phyloP scores from a whole-genome alignment of 1,140 invertebrate genomes.

The Bombus consobrinus region DNA sequence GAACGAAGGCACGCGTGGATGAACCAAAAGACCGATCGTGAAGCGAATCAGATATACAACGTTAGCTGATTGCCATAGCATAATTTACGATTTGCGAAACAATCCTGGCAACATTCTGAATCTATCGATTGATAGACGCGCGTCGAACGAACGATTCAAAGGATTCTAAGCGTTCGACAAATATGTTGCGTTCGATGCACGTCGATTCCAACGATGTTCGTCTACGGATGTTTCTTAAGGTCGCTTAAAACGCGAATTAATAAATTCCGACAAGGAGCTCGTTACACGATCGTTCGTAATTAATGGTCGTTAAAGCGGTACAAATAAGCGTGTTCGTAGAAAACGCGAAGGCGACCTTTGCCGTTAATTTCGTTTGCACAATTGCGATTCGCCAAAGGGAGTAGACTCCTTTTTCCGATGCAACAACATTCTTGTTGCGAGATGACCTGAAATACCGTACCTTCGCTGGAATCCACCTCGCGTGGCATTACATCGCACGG shows the following conservation, averaged over 20 bases:
- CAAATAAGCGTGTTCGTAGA: not conserved
- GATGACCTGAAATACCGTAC: slow-evolving; percentile 43
- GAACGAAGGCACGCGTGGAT: too few relatives aligned
- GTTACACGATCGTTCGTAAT: not conserved
- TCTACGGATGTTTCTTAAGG: not conserved
- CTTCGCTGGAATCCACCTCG: slow-evolving; percentile 33
- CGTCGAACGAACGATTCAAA: not conserved
- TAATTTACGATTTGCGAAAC: not conserved
- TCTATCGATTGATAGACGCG: too few relatives aligned
- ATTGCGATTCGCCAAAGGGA: slow-evolving; percentile 35
- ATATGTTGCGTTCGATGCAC: not conserved
- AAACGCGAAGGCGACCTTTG: slow-evolving; percentile 27
- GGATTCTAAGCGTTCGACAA: not conserved
- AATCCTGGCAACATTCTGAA: not conserved
- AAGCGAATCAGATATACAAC: not conserved
- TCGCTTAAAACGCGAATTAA: not conserved
- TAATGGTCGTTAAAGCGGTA: not conserved
- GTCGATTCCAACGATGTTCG: not conserved
- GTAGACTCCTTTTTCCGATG: not conserved
- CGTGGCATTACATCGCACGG: not conserved
- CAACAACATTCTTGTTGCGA: slow-evolving; percentile 3
- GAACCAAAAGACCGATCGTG: not conserved
- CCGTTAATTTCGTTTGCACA: slow-evolving; percentile 38
- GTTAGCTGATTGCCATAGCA: not conserved
- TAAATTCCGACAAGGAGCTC: not conserved